Evolutionary conservation across 2,888 invertebrate species (phyloP).

Genomic region (Hydraecia micacea): DNA sequence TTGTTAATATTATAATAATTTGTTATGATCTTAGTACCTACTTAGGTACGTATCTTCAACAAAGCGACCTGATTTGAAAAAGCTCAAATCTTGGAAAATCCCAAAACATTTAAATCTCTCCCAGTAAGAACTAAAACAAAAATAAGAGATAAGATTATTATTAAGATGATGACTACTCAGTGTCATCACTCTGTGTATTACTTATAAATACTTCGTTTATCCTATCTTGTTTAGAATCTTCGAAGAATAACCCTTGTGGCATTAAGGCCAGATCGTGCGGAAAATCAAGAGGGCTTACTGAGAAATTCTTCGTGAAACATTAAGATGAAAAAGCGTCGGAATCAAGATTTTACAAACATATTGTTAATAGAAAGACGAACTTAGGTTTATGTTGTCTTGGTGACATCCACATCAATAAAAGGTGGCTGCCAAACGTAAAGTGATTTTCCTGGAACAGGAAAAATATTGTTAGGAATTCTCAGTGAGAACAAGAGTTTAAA

Average conservation of each 20-base stretch:
- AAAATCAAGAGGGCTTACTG: conserved; percentile 41
- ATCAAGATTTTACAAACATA: conserved; percentile 18
- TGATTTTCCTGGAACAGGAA: neutral
- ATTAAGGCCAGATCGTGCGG: conserved; percentile 25
- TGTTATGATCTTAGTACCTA: neutral
- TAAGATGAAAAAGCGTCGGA: conserved; percentile 10
- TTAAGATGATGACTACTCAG: conserved; percentile 1
- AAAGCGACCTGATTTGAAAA: neutral
- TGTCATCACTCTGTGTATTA: neutral
- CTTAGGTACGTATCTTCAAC: neutral
- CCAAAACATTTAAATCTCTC: neutral
- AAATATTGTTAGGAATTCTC: neutral
- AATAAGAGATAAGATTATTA: neutral
- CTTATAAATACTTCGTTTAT: conserved; percentile 24
- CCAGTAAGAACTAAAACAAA: neutral
- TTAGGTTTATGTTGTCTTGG: neutral
- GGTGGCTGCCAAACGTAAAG: neutral
- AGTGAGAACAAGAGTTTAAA: neutral
- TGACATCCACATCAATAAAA: neutral
- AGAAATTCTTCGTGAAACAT: conserved; percentile 22
- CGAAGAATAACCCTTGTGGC: conserved; percentile 27
- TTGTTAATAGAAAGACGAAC: neutral
- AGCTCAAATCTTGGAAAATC: neutral
- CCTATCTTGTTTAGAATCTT: conserved; percentile 13
- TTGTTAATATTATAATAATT: neutral